Conservation (phyloP, 1,140 invertebrate species). For the Alviniconcha marisindica region DNA sequence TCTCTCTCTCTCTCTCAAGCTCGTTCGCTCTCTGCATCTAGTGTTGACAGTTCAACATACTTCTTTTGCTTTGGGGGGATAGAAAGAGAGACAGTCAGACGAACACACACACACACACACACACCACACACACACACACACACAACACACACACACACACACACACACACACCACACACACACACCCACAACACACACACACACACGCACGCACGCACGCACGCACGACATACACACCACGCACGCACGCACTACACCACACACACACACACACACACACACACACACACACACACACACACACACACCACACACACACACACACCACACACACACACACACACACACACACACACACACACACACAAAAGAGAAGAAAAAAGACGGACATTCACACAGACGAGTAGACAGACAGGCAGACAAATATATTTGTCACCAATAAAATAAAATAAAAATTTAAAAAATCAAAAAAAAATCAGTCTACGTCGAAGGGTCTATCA, state of each 20-base stretch:
- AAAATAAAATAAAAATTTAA: too few relatives aligned
- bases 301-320: not conserved
- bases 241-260: not conserved
- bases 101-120: not conserved
- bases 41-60: not conserved
- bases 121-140: not conserved
- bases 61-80: not conserved
- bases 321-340: not conserved
- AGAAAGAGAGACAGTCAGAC: not conserved
- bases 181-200: not conserved
- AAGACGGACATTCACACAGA: too few relatives aligned
- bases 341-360: too few relatives aligned
- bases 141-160: not conserved
- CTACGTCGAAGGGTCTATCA: too few relatives aligned
- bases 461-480: too few relatives aligned
- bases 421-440: too few relatives aligned
- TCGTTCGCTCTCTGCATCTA: not conserved
- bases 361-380: too few relatives aligned
- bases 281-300: slow-evolving; percentile 2
- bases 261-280: slow-evolving; percentile 8
- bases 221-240: not conserved
- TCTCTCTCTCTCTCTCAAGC: too few relatives aligned
- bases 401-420: too few relatives aligned
- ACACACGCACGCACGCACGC: not conserved
- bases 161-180: not conserved